Conservation (phyloP, 2,797 vertebrate species). For the Nothura maculosa region DNA sequence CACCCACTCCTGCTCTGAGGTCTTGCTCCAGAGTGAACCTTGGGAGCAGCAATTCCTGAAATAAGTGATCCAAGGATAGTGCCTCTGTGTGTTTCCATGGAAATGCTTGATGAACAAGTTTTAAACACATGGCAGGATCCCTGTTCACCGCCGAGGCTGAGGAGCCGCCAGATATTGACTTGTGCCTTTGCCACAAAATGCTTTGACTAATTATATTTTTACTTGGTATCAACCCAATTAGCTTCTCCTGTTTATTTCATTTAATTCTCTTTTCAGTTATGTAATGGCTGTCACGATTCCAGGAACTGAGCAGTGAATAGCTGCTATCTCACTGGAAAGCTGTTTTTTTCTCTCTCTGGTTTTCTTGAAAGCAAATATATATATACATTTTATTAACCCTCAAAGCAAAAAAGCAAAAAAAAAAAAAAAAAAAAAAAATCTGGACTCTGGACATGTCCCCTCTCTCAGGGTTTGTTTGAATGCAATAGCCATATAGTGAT, state of each 20-base stretch:
- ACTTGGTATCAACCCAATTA: constrained; percentile 49
- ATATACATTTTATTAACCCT: constrained; percentile 39
- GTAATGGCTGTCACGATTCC: constrained; percentile 65
- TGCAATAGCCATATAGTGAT: background rate
- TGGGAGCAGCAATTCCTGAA: constrained; percentile 19
- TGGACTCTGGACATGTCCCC: background rate
- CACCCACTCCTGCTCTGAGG: background rate
- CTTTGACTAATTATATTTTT: constrained; percentile 56
- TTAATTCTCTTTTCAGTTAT: constrained; percentile 53
- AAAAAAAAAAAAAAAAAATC: too few species aligned
- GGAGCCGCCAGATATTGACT: constrained; percentile 17
- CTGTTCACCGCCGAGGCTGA: constrained; percentile 8
- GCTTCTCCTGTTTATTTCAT: constrained; percentile 36
- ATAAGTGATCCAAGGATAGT: constrained; percentile 27
- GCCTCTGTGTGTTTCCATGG: constrained; percentile 61
- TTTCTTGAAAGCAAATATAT: constrained; percentile 44
- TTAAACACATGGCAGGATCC: constrained; percentile 39
- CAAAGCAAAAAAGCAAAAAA: background rate
- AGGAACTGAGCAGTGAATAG: constrained; percentile 46
- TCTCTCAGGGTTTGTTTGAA: background rate
- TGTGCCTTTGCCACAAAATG: background rate
- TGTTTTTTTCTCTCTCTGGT: constrained; percentile 35
- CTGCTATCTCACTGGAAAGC: constrained; percentile 53
- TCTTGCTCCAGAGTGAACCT: background rate
- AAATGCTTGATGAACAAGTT: constrained; percentile 56